These are phyloP conservation scores for Tapera naevia DNA, from an alignment of 2,797 vertebrate genomes.

Conservation along the genomic window DNA sequence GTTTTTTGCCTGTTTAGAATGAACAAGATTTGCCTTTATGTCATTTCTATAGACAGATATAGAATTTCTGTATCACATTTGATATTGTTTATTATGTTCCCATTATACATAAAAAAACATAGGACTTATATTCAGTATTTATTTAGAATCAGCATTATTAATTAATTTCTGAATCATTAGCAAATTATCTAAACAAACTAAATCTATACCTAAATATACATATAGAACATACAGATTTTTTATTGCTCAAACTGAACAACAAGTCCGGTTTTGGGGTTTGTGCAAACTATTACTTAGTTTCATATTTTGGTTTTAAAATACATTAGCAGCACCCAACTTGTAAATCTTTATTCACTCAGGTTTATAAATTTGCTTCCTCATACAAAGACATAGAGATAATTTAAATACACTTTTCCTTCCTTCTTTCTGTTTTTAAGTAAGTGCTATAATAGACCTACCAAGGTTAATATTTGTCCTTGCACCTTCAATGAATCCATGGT, in stretches of 20 bases:
- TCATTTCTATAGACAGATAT: background rate
- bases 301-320: slow-evolving; percentile 12
- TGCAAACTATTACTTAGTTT: background rate
- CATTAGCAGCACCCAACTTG: slow-evolving; percentile 1
- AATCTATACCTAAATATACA: background rate
- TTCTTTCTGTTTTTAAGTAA: slow-evolving; percentile 63
- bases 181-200: background rate
- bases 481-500: slow-evolving; percentile 68
- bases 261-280: background rate
- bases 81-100: background rate
- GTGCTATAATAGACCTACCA: slow-evolving; percentile 70
- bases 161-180: background rate
- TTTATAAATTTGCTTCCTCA: slow-evolving; percentile 58
- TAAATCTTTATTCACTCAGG: slow-evolving; percentile 43
- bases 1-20: background rate
- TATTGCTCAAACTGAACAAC: background rate
- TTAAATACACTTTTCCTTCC: slow-evolving; percentile 66
- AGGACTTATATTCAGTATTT: background rate
- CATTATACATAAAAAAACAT: background rate
- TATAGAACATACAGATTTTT: background rate
- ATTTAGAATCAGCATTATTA: background rate
- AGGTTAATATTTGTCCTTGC: slow-evolving; percentile 78
- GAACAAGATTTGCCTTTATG: background rate
- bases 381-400: slow-evolving; percentile 37
- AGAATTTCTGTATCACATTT: background rate